These are phyloP conservation scores for Meandrina meandrites DNA, from an alignment of 92 coral and sea anemone species.

Conservation along the genomic window DNA sequence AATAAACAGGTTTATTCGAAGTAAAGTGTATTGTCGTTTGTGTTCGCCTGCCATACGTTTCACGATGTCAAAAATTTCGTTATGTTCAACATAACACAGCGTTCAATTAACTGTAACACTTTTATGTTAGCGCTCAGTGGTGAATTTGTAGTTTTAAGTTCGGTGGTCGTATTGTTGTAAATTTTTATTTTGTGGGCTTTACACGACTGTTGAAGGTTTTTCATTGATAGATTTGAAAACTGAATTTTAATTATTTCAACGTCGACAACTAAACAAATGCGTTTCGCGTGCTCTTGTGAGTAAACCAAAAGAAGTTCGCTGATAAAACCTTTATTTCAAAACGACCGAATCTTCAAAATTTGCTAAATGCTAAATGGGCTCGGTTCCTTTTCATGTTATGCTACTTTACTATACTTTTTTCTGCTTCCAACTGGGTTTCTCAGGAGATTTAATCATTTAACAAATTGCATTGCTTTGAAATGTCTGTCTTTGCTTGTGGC, in stretches of 20 bases:
- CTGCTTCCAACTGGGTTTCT: neutral
- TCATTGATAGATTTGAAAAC: neutral
- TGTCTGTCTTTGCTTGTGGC: slow-evolving; percentile 14
- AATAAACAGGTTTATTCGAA: neutral
- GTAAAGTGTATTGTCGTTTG: neutral
- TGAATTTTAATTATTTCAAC: no score
- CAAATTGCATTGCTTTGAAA: neutral
- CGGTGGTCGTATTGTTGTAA: slow-evolving; percentile 29
- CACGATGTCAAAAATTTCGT: slow-evolving; percentile 5
- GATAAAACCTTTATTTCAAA: neutral
- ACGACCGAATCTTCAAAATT: neutral
- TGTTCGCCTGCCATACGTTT: neutral
- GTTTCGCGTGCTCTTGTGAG: neutral
- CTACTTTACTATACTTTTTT: neutral
- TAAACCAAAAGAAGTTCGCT: neutral
- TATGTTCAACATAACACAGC: neutral
- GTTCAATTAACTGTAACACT: slow-evolving; percentile 6
- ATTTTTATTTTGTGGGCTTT: neutral
- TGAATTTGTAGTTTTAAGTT: neutral
- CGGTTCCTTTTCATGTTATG: neutral
- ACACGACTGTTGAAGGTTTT: neutral
- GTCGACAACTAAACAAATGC: neutral
- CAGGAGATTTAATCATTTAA: neutral
- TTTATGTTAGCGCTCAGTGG: neutral
- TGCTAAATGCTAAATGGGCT: neutral